Base-by-base conservation (phyloP, 2,797 vertebrate species). In the Platyrinchus mystaceus region DNA sequence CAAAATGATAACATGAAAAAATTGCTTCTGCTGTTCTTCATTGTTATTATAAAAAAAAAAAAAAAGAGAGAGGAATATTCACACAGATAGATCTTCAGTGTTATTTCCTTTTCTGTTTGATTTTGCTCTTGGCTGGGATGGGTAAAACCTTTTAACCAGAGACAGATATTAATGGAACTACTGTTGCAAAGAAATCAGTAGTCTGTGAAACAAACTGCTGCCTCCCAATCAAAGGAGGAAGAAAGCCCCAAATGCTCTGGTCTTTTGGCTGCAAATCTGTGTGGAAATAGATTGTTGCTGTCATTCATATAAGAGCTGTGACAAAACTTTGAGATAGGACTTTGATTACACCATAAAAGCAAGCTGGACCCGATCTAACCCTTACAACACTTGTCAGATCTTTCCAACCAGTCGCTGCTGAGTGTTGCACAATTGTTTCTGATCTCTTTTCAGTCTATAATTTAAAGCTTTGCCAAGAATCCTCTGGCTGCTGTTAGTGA, bases 101-200 rank as follows among this genome's bases (percentile, higher is more conserved):
- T 58, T 75, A 71, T 50, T 92, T 39, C 20, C 28, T 92, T 87
- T 69, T 66, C 62, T 80, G 36, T 90, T 92, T 94, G 67, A 74
- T 90, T 96, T 95, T 83, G 24, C 44, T 93, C 58, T 87, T 71
- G 53, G 14, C 53, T 93, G 58, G 41, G 36, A 26, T 74, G 37
- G 30, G 41, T 77, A 17, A 37, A 79, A 75, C 53, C 41, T 96
- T 93, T 92, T 90, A 75, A 93, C 22, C 52, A 59, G 39, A 69
- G 75, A 87, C 73, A 90, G 30, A 12, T 94, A 93, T 91, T 93
- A 95, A 96, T 90, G 83, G 87, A 96, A 50, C 76, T 75, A 9
- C 67, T 73, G 43, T 79, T 89, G 74, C 71, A 90, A 50, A 92
- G 64, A 95, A 97, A 96, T 92, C 83, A 87, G 80, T 47, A 89